These are phyloP conservation scores for Macrosoma leucophasiata DNA, from an alignment of 2,888 invertebrate species.

Conservation along the genomic window DNA sequence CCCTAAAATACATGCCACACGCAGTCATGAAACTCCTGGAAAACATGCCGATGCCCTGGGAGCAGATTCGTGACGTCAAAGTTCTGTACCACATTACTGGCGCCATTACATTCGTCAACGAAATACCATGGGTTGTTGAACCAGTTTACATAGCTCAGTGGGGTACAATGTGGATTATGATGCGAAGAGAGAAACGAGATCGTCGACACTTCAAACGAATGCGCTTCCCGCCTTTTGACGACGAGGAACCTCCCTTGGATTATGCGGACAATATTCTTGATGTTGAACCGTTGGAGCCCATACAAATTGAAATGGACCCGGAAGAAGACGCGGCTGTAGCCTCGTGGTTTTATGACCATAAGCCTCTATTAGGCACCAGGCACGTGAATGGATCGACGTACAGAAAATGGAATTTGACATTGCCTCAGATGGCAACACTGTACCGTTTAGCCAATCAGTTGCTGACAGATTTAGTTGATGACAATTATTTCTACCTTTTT, in stretches of 20 bases:
- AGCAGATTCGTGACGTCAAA: conserved; percentile 98
- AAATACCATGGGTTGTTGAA: conserved; percentile 99
- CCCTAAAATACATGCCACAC: conserved; percentile 99
- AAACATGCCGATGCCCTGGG: conserved; percentile 99
- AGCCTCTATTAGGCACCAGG: conserved; percentile 94
- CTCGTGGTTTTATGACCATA: conserved; percentile 99
- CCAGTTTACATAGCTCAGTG: conserved; percentile 99
- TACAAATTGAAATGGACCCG: conserved; percentile 97
- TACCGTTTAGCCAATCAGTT: conserved; percentile 98
- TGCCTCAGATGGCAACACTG: conserved; percentile 98
- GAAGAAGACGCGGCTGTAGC: conserved; percentile 94
- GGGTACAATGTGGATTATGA: conserved; percentile 99
- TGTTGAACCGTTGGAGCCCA: conserved; percentile 98
- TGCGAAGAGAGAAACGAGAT: conserved; percentile 98
- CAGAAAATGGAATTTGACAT: conserved; percentile 94
- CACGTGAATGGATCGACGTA: conserved; percentile 98
- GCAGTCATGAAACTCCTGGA: conserved; percentile 98
- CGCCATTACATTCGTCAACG: conserved; percentile 99
- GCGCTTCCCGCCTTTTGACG: conserved; percentile 99
- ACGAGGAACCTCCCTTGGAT: conserved; percentile 99
- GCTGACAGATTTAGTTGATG: conserved; percentile 97
- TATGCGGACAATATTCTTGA: conserved; percentile 99
- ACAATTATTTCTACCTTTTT: conserved; percentile 99
- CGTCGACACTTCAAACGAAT: conserved; percentile 99
- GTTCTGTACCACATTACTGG: conserved; percentile 99